Evolutionary conservation across 2,888 invertebrate genomes (phyloP).

Genomic region (Monopis laevigella): DNA sequence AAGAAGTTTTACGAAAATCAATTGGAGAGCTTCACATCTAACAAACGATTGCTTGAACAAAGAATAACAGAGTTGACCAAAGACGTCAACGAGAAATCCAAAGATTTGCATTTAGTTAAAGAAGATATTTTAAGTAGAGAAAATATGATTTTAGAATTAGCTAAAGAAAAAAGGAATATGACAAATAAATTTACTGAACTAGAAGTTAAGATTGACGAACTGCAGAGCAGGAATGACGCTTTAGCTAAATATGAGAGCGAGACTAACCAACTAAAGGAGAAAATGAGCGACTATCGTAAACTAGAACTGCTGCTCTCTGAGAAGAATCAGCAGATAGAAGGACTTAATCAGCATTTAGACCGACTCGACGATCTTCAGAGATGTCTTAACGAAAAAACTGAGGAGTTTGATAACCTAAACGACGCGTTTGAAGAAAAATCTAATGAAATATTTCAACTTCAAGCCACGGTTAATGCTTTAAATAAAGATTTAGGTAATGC

Average conservation of each 20-base stretch:
- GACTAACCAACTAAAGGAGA: slow-evolving; percentile 56
- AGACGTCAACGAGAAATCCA: slow-evolving; percentile 59
- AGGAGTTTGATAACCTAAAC: slow-evolving; percentile 53
- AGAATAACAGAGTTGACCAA: slow-evolving; percentile 67
- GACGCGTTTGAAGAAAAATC: slow-evolving; percentile 55
- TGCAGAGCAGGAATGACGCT: slow-evolving; percentile 45
- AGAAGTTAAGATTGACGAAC: slow-evolving; percentile 57
- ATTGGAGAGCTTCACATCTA: slow-evolving; percentile 58
- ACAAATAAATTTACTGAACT: slow-evolving; percentile 55
- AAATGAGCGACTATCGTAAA: slow-evolving; percentile 51
- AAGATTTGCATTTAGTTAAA: slow-evolving; percentile 60
- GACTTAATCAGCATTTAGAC: slow-evolving; percentile 56
- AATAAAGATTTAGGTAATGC: slow-evolving; percentile 44
- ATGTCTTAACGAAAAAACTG: slow-evolving; percentile 55
- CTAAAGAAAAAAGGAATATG: slow-evolving; percentile 65
- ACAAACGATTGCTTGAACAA: slow-evolving; percentile 61
- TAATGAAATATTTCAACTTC: slow-evolving; percentile 46
- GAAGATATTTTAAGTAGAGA: slow-evolving; percentile 66
- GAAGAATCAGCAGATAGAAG: slow-evolving; percentile 63
- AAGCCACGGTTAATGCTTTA: slow-evolving; percentile 41
- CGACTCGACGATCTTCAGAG: slow-evolving; percentile 58
- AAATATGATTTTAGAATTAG: slow-evolving; percentile 65
- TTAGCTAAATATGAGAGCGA: slow-evolving; percentile 47
- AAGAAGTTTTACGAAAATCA: slow-evolving; percentile 67
- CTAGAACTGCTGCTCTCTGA: slow-evolving; percentile 64